Evolutionary conservation across 1,140 invertebrate species (phyloP), one percentile per base, ranked within the genome.

Genomic region (Achatina immaculata): DNA sequence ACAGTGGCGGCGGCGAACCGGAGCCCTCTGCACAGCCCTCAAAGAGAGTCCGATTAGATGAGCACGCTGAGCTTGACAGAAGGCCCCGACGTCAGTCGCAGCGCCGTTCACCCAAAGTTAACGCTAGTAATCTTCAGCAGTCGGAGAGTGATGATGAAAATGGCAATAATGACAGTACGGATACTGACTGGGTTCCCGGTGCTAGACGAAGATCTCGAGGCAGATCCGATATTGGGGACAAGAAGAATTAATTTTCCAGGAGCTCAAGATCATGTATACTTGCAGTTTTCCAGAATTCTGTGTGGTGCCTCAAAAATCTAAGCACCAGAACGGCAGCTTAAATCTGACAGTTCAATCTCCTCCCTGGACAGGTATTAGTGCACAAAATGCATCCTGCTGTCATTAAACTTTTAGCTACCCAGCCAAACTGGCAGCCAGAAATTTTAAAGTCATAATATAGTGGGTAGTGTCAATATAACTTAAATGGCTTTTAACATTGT

Each of bases 161-260:
- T 71, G 77, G n/a, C 2, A 40, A 51, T 21, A 79, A 40, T 38
- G 77, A 79, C 66, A 68, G 48, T n/a, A 55, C 65, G 21, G 77
- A 79, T 36, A 55, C 65, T 42, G 77, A 79, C 31, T 79, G 77
- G 77, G 43, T 71, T 7, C 77, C 77, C 9, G 77, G 77, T 14
- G 45, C 77, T 21, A 69, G 51, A 28, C 31, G 75, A 43, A 65
- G 58, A 21, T 40, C 31, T 42, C 31, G 62, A 31, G 24, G 34
- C 7, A 78, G 66, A 28, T 36, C 51, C 16, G 74, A 76, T 19
- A 43, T 4, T 58, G 55, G 9, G 21, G 55, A 58, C 24, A 58
- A 58, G 55, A 58, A 58, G n/a, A 14, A 58, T 4, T 58, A 48
- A 24, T 58, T 11, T 58, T 58, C n/a, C n/a, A n/a, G n/a, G n/a